phyloP scores from a whole-genome alignment of 2,113 vertebrate genomes.

The Bubo bubo region DNA sequence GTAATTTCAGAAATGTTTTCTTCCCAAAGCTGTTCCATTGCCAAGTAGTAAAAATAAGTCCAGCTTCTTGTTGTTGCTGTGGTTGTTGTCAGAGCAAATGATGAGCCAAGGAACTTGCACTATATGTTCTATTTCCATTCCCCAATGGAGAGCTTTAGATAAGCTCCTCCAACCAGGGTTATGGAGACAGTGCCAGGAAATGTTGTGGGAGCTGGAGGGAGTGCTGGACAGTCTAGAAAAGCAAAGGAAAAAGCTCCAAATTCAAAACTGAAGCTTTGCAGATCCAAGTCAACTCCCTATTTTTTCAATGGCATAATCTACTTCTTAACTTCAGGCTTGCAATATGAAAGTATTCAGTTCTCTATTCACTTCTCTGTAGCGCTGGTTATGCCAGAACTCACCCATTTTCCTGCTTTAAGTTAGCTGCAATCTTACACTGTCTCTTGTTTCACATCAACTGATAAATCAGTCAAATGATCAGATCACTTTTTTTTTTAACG shows the following conservation, averaged over 20 bases:
- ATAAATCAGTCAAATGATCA: not conserved
- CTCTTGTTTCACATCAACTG: not conserved
- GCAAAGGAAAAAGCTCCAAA: not conserved
- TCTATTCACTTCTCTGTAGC: not conserved
- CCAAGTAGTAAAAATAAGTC: slow-evolving; percentile 46
- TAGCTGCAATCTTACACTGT: not conserved
- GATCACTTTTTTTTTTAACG: not conserved
- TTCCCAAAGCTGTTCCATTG: not conserved
- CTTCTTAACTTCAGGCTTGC: not conserved
- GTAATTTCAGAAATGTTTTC: slow-evolving; percentile 15
- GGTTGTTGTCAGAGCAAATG: not conserved
- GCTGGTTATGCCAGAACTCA: not conserved
- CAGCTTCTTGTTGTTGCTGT: slow-evolving; percentile 37
- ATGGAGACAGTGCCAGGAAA: slow-evolving; percentile 29
- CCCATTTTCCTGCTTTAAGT: not conserved
- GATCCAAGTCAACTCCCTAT: slow-evolving; percentile 4
- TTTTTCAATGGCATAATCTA: not conserved
- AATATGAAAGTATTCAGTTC: not conserved
- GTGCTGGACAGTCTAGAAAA: not conserved
- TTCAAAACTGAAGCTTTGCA: slow-evolving; percentile 2
- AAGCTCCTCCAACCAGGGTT: slow-evolving; percentile 21
- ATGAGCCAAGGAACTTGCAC: slow-evolving; percentile 54
- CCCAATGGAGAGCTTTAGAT: slow-evolving; percentile 38
- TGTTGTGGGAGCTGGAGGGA: slow-evolving; percentile 19
- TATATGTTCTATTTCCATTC: slow-evolving; percentile 56